These are phyloP conservation scores for Apus apus DNA, from an alignment of 2,113 vertebrate species.

Conservation along the genomic window DNA sequence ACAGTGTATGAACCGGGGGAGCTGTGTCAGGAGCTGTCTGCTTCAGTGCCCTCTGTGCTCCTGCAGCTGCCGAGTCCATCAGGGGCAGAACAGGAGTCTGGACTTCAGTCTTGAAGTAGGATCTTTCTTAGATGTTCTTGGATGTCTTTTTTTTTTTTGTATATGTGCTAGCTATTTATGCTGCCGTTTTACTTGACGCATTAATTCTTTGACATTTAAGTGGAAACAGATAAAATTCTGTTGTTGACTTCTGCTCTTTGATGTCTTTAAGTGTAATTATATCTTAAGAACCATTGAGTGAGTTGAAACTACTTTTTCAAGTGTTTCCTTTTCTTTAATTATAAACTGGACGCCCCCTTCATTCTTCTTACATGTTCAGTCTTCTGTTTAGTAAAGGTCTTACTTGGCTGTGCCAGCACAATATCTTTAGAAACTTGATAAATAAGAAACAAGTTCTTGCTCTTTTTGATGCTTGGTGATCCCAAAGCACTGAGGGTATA, in stretches of 20 bases:
- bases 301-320: neutral
- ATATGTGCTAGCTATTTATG: neutral
- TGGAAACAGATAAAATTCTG: neutral
- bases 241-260: neutral
- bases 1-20: neutral
- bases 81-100: neutral
- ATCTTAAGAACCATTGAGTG: neutral
- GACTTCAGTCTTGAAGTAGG: neutral
- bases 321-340: neutral
- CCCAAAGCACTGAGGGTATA: neutral
- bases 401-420: neutral
- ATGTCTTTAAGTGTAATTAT: neutral
- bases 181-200: fast-evolving
- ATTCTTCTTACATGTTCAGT: neutral
- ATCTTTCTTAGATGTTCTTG: neutral
- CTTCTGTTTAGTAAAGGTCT: neutral
- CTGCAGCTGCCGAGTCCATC: neutral
- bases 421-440: neutral
- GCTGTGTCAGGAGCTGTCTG: neutral
- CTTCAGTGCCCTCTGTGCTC: neutral
- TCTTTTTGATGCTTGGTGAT: neutral
- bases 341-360: neutral
- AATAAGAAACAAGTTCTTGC: neutral
- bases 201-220: neutral
- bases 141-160: neutral